Base-by-base conservation (phyloP, 2,888 invertebrate genomes). In the Agonopterix subpropinquella region DNA sequence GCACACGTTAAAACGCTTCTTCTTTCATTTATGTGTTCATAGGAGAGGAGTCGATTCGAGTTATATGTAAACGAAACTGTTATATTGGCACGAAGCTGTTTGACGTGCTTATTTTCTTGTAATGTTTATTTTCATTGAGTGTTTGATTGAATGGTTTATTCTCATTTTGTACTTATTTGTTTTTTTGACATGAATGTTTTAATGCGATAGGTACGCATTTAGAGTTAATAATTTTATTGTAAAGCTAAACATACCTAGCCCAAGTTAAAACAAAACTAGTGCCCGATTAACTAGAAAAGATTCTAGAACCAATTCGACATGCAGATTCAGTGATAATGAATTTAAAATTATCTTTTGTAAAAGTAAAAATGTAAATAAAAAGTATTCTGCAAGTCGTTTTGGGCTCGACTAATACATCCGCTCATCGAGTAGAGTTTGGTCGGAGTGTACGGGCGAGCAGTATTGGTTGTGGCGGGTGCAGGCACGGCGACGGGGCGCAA, bases 401-500 rank as follows among this genome's bases (percentile, higher is more conserved):
- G 28, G 28, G 7, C 5, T 28, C 7, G 28, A 43, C 18, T 18
- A 18, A 18, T 43, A 11, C 10, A 10, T 39, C 11, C 39, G 10
- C 15, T 10, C 18, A 43, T 13, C 43, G 15, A 43, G 11, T 44
- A 9, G 5, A 43, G 15, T 15, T 11, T 28, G 11, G 9, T 35
- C n/a, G 41, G 48, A 44, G 43, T 13, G 42, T 42, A 11, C 9
- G 42, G 10, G 11, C 67, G 65, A 62, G 65, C 62, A 71, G 65
- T 65, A 63, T 64, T 59, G 60, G 59, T 61, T 61, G 62, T 59
- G 60, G 61, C 63, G 60, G 65, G 55, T 56, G 66, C 81, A 88
- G 88, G 88, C 73, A 88, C 88, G 69, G 88, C 88, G 72, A 85
- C 88, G 72, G 88, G 88, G 59, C 88, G 88, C 79, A 88, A 88